Base-by-base conservation (phyloP, 2,888 invertebrate genomes). In the Aphodius granarius region DNA sequence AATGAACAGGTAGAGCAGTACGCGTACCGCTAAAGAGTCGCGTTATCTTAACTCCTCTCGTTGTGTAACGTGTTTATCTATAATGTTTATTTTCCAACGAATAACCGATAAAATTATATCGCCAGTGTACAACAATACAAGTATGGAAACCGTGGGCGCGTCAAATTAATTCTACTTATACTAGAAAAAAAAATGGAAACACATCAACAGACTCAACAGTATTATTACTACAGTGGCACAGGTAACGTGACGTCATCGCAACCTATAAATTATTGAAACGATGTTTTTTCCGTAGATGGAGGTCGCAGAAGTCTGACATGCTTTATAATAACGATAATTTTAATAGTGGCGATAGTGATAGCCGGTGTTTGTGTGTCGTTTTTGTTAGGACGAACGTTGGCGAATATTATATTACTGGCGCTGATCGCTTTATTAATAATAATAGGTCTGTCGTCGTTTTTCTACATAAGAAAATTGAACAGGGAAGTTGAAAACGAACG, bases 381-480 rank as follows among this genome's bases (percentile, higher is more conserved):
- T 19, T 75, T 79, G 16, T 72, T 80, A 2, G 82, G 82, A 66
- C 79, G 81, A 65, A 73, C 77, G 16, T 73, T 78, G 6, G 80
- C 81, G 3, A 82, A 82, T 75, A 79, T 83, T n/a, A 77, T 81
- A 17, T 75, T 84, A 19, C 77, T 80, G n/a, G 76, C 76, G 66
- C 75, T 83, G 70, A 81, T 83, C 15, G 78, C 78, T 3, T 66
- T 83, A 21, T 76, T 83, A 13, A 22, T 84, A 21, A 23, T 82
- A 5, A 76, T 84, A 17, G 82, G 81, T 20, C 72, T 83, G 21
- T 75, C 79, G 5, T 79, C 83, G 3, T 82, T 80, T 68, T 63
- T 82, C 1, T 82, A 82, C 68, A 77, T 83, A 65, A 82, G 83
- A 72, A 77, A 79, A 63, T 82, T 82, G 76, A 78, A 83, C 20